Base-by-base conservation (phyloP, 2,113 vertebrate species). In the Sprattus sprattus region DNA sequence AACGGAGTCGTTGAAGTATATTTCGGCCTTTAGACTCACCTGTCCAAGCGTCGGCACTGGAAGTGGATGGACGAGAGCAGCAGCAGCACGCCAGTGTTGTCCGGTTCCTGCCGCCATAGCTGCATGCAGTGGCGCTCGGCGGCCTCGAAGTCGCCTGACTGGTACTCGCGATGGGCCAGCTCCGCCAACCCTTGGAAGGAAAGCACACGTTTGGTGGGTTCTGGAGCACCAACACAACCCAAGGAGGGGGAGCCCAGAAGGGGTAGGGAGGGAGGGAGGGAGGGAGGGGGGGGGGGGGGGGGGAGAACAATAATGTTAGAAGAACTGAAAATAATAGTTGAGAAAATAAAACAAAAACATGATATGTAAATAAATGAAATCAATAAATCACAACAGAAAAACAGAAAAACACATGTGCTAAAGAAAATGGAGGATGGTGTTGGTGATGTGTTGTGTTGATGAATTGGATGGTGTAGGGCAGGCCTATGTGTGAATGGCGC, bases 141-240 rank as follows among this genome's bases (percentile, higher is more conserved):
- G 86, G 98, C 98, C 94, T 99, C 98, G 93, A 99, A 99, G 93
- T 99, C 98, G 78, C 98, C 98, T 85, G 98, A 98, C 95, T 99
- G 98, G 96, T 99, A 99, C 93, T 99, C 98, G 83, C 98, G 97
- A 93, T 99, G 98, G 93, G 98, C 98, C 97, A 99, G 95, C 94
- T 99, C 98, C 88, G 98, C 98, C 96, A 99, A 97, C 96, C 98
- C 98, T 99, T 99, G 97, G 97, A 99, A 99, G 96, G 98, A 99
- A 99, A 99, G 98, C 95, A 99, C 96, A 99, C 94, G 97, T 99
- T 99, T 99, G 96, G 97, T 99, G 96, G 97, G 97, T 99, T 99
- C 97, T 98, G 97, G 96, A 97, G 97, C 93, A 98, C 96, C 97
- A 97, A 97, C 96, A 97, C 96, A 97, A 96, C 95, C 95, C 95